Evolutionary conservation across 2,113 vertebrate species (phyloP), one percentile per base, ranked within the genome.

Genomic region (Ammodramus savannarum): DNA sequence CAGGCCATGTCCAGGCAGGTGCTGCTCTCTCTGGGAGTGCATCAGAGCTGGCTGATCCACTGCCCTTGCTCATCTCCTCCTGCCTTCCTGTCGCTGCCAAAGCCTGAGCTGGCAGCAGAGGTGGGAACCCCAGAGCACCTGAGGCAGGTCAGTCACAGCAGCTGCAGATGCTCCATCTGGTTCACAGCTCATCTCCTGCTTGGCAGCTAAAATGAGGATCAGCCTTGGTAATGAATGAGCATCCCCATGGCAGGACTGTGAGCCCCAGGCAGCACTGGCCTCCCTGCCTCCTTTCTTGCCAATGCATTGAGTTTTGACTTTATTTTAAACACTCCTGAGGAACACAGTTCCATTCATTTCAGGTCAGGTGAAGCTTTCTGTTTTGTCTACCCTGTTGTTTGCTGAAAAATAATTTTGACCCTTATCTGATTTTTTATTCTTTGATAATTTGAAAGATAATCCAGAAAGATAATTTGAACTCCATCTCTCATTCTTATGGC

Each of bases 41-140:
- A 41, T 74, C 32, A 43, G 38, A 31, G 19, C 65, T 52, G 29
- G 16, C 38, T 91, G 43, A 34, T 25, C 0, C 1, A 0, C 39
- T 43, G 19, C 25, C 59, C 69, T 57, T 57, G 23, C 54, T 63
- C 48, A 59, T n/a, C 13, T 21, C 31, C 22, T 68, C 34, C 62
- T 79, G 62, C 51, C 26, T 9, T 57, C 0, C 1, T 20, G 17
- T 31, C n/a, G 0, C 43, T 71, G 34, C 58, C 41, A 51, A 19
- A 34, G 34, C 58, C 46, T 32, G 43, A 1, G 5, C 1, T 39
- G 62, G 1, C 27, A 59, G 38, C 44, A 38, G 39, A 26, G 22
- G 17, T 15, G 78, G 55, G 85, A 77, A 5, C 20, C 29, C 5
- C 69, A 31, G 51, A 2, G 3, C 4, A 3, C 0, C 4, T 2